phyloP scores from a whole-genome alignment of 2,797 vertebrate species.

The Pseudochirops cupreus region DNA sequence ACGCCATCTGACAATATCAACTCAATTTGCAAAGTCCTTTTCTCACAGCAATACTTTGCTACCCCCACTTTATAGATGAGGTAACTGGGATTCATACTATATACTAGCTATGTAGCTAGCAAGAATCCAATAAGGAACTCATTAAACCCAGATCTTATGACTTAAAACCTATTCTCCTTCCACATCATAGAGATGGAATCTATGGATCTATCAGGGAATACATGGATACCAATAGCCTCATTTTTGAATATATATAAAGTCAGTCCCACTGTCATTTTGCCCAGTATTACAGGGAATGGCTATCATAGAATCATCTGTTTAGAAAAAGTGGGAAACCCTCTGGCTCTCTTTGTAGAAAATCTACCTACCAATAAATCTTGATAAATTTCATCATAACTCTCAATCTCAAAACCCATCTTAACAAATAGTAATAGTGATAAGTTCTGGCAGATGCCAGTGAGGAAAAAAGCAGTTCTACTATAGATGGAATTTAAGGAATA shows the following conservation, averaged over 20 bases:
- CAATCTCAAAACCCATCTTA: neutral
- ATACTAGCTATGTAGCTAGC: neutral
- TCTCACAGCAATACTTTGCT: neutral
- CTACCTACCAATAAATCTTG: neutral
- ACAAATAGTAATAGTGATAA: neutral
- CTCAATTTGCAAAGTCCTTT: neutral
- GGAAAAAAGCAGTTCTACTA: neutral
- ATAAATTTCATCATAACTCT: neutral
- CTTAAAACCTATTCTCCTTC: slow-evolving; percentile 13
- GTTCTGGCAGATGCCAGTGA: neutral
- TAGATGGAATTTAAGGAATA: neutral
- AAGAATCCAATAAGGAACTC: slow-evolving; percentile 6
- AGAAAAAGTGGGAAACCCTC: slow-evolving; percentile 52
- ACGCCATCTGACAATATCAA: neutral
- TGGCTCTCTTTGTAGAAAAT: slow-evolving; percentile 56
- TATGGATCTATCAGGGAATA: neutral
- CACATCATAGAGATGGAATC: neutral
- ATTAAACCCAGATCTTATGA: neutral
- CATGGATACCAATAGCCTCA: neutral
- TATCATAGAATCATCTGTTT: slow-evolving; percentile 27
- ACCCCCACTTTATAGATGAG: slow-evolving; percentile 20
- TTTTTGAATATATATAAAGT: neutral
- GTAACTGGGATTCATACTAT: neutral
- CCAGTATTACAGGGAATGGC: slow-evolving; percentile 14
- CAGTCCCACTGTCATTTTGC: neutral